These are phyloP conservation scores for Philonicus albiceps DNA, from an alignment of 2,888 invertebrate genomes.

Conservation along the genomic window DNA sequence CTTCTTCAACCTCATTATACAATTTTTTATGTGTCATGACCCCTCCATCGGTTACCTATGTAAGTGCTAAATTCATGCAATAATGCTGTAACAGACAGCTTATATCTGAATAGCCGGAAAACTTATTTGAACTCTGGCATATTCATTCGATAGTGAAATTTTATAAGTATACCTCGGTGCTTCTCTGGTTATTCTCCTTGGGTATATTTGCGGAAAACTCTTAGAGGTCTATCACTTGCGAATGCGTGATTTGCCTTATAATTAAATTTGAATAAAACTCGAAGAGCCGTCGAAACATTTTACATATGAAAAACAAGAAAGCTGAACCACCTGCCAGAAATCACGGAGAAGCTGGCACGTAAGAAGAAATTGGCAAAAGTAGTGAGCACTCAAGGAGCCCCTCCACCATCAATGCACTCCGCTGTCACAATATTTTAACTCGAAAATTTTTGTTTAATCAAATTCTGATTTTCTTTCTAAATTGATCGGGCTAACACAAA, in stretches of 20 bases:
- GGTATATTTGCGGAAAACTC: neutral
- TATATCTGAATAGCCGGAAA: neutral
- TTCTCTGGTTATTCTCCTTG: neutral
- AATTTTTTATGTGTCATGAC: neutral
- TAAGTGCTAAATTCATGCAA: neutral
- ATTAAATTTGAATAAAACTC: neutral
- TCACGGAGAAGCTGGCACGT: neutral
- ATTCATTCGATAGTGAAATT: neutral
- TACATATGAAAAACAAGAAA: neutral
- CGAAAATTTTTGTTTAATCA: constrained; percentile 18
- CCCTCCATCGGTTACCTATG: neutral
- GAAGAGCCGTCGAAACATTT: neutral
- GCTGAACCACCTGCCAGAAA: neutral
- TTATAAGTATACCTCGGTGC: neutral
- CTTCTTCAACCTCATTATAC: neutral
- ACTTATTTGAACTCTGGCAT: neutral
- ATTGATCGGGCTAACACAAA: neutral
- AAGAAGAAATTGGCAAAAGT: neutral
- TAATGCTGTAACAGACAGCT: neutral
- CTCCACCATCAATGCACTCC: neutral
- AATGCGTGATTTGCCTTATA: neutral
- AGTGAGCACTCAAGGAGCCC: neutral
- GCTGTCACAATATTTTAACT: constrained; percentile 17
- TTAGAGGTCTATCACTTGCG: neutral
- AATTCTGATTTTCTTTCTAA: constrained; percentile 29